phyloP scores from a whole-genome alignment of 2,888 invertebrate genomes.

The Andrena bucephala region DNA sequence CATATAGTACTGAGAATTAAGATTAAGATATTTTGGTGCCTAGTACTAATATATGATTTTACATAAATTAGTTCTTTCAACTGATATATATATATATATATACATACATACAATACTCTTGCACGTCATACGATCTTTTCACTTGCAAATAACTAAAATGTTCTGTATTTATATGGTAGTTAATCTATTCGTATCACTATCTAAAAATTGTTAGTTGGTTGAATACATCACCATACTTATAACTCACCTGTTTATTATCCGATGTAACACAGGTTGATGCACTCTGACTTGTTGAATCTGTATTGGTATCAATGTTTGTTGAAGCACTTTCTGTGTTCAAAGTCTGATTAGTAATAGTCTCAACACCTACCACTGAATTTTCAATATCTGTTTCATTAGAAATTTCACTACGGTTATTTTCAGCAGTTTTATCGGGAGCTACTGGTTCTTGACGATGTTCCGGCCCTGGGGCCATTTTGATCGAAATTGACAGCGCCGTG shows the following conservation, averaged over 20 bases:
- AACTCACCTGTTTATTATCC: constrained; percentile 78
- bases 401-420: constrained; percentile 67
- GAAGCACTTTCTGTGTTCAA: constrained; percentile 59
- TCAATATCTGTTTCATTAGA: constrained; percentile 63
- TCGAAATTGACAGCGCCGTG: constrained; percentile 77
- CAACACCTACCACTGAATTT: constrained; percentile 61
- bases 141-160: not conserved
- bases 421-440: constrained; percentile 89
- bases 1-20: not conserved
- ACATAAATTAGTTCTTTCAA: not conserved
- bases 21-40: not conserved
- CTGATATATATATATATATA: not conserved
- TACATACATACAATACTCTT: not conserved
- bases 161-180: not conserved
- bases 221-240: not conserved
- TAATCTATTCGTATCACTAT: not conserved
- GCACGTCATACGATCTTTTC: no score
- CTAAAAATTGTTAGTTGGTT: not conserved
- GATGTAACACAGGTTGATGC: constrained; percentile 60
- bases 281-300: constrained; percentile 67
- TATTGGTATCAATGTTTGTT: constrained; percentile 54
- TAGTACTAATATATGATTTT: not conserved
- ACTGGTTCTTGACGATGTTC: constrained; percentile 92
- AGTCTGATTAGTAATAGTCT: constrained; percentile 60
- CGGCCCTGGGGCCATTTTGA: constrained; percentile 92